Conservation (phyloP, 1,140 invertebrate genomes). For the Drepana arcuata region DNA sequence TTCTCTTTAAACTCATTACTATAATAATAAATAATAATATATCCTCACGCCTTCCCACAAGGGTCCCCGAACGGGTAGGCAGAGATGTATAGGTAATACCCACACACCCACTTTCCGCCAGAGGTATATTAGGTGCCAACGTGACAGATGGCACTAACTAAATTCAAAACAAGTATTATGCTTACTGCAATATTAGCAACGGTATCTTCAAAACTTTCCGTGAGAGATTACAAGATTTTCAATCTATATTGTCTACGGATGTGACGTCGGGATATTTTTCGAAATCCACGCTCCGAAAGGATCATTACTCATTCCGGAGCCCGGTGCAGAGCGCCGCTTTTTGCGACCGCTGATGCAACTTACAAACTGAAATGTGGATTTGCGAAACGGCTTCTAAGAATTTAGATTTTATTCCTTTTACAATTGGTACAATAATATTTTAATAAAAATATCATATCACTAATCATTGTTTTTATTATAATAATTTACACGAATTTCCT, state of each 20-base stretch:
- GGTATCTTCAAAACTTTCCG: constrained; percentile 31
- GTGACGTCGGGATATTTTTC: constrained; percentile 44
- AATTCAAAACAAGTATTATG: no score
- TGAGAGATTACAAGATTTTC: constrained; percentile 46
- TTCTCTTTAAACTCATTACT: no score
- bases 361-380: constrained; percentile 22
- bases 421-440: neutral
- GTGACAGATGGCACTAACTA: no score
- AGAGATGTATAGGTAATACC: no score
- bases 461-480: no score
- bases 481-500: no score
- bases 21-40: no score
- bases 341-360: constrained; percentile 30
- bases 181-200: no score
- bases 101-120: no score
- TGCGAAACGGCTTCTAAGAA: constrained; percentile 6
- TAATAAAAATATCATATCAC: neutral
- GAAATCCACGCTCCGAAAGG: constrained; percentile 26
- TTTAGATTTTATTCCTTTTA: constrained; percentile 1
- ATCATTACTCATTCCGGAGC: constrained; percentile 53
- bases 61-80: no score
- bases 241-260: constrained; percentile 44
- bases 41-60: no score
- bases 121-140: no score
- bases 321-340: constrained; percentile 31